A percentile compares a stretch with the other conserved stretches of the same genome.
Conservation (phyloP, 2,113 vertebrate species). For the Candoia aspera region DNA sequence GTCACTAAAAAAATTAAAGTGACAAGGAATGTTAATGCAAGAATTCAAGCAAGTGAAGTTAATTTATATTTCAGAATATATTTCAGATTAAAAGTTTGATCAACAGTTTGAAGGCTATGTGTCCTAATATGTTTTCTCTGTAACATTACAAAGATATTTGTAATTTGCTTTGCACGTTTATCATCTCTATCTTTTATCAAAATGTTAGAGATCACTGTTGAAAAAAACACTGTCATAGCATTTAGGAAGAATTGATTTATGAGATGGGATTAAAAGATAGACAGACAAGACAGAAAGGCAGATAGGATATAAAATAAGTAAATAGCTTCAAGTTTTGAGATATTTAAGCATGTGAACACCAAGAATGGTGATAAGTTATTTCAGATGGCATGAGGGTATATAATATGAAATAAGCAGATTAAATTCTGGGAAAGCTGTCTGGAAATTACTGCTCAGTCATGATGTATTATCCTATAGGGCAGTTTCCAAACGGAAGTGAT, state of each 20-base stretch:
- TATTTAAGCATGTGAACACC: conserved; percentile 2
- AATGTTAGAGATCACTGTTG: background rate
- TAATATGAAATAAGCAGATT: background rate
- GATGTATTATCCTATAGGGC: conserved; percentile 26
- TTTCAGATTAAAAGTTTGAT: too few relatives aligned
- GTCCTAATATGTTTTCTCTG: background rate
- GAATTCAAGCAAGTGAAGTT: background rate
- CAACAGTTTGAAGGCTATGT: background rate
- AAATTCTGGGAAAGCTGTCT: conserved; percentile 10
- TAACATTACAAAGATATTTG: background rate
- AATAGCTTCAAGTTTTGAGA: background rate
- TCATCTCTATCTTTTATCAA: background rate
- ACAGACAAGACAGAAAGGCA: too few relatives aligned
- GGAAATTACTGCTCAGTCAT: background rate
- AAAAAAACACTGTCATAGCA: background rate
- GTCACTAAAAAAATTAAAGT: background rate
- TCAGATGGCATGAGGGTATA: background rate
- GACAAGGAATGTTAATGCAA: background rate
- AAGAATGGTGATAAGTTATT: conserved; percentile 15
- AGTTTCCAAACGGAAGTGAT: background rate
- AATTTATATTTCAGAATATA: too few relatives aligned
- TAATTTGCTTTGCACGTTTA: background rate
- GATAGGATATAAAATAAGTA: background rate
- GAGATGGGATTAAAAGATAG: background rate
- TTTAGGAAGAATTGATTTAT: conserved; percentile 6